These are phyloP conservation scores for Mythimna albipuncta DNA, from an alignment of 2,888 invertebrate genomes.

Conservation along the genomic window DNA sequence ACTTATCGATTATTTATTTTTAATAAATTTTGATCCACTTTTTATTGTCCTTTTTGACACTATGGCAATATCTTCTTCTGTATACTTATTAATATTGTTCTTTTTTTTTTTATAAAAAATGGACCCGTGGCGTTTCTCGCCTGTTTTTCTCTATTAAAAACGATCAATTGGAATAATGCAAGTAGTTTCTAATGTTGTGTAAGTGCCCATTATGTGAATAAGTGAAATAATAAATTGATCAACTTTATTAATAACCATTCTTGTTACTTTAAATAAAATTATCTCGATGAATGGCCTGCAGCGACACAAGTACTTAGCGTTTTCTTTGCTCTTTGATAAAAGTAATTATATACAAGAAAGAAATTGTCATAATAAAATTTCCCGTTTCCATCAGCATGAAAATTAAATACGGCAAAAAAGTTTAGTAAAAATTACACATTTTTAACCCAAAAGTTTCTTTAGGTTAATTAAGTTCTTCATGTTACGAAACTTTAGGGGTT, in stretches of 20 bases:
- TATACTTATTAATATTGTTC: too few species aligned
- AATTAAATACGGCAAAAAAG: slow-evolving; percentile 55
- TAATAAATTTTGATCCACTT: too few species aligned
- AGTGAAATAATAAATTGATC: too few species aligned
- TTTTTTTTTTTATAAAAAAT: too few species aligned
- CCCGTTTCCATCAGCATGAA: slow-evolving; percentile 38
- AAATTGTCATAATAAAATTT: slow-evolving; percentile 54
- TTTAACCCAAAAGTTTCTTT: slow-evolving; percentile 59
- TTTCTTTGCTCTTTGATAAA: slow-evolving; percentile 2
- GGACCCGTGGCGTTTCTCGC: too few species aligned
- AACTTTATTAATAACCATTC: slow-evolving; percentile 13
- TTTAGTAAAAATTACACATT: slow-evolving; percentile 55
- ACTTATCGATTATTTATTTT: too few species aligned
- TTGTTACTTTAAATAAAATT: slow-evolving; percentile 4
- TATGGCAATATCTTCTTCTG: too few species aligned
- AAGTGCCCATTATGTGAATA: too few species aligned
- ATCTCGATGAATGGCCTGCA: slow-evolving; percentile 5
- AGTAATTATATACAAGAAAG: slow-evolving; percentile 42
- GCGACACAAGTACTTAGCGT: slow-evolving; percentile 6
- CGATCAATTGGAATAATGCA: too few species aligned
- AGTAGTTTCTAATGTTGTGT: too few species aligned
- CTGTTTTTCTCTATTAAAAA: too few species aligned
- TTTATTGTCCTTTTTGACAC: too few species aligned
- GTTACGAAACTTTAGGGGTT: slow-evolving; percentile 55
- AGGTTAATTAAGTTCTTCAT: slow-evolving; percentile 62